Evolutionary conservation across 2,888 invertebrate genomes (phyloP), one percentile per base, ranked within the genome.

Genomic region (Meloe dianella): DNA sequence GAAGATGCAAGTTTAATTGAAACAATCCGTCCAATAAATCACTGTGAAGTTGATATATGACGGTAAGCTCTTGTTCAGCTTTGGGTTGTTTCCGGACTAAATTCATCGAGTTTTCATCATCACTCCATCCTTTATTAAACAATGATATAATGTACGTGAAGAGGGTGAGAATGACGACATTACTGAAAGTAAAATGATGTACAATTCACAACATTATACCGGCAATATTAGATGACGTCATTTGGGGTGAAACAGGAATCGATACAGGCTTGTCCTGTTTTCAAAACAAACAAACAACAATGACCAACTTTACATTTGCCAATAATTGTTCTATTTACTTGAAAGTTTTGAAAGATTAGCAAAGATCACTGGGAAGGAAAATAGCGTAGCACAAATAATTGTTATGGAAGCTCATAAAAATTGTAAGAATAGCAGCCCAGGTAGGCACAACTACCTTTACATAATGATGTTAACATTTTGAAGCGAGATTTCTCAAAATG

Each of bases 221-320:
- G 59, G 64, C 67, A 73, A 64, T 68, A 73, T 68, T 63, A 62
- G 63, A 63, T 76, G 76, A 76, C 76, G 76, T 76, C 76, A 76
- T 71, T 61, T 72, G 73, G 68, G 69, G n/a, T 1, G 17, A 20
- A 47, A 73, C 68, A 57, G 62, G 69, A 74, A 76, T 76, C 76
- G 74, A 76, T 76, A 74, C 65, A 73, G 75, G 74, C 68, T 68
- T 67, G 69, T 70, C 64, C 66, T 67, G 62, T 67, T 66, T 68
- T 70, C 65, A 60, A 61, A 71, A 64, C n/a, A n/a, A n/a, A n/a
- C n/a, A n/a, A n/a, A n/a, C n/a, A n/a, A n/a, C 68, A 67, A 64
- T 67, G 62, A 67, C 58, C 66, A 57, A 57, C 57, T 62, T 67
- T 61, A 64, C 61, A 27, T 27, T 27, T 27, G 2, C 27, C n/a